Evolutionary conservation across 1,140 invertebrate species (phyloP).

Genomic region (Drepana arcuata): DNA sequence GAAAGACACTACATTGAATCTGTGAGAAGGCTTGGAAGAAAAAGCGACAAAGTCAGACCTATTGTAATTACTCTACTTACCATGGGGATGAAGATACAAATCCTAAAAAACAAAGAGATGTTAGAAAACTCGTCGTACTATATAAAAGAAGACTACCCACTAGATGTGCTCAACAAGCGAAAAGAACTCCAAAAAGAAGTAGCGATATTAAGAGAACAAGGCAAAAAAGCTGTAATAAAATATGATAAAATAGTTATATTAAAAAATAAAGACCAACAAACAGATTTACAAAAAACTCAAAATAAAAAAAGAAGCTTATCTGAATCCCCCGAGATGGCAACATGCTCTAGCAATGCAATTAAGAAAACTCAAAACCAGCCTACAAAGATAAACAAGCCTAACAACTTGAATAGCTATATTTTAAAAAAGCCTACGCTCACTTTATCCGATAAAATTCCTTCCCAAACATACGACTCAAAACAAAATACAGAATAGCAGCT

Average conservation of each 20-base stretch:
- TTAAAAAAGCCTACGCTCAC: constrained; percentile 9
- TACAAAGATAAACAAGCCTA: constrained; percentile 13
- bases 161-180: constrained; percentile 16
- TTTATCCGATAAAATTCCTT: constrained; percentile 2
- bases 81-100: constrained; percentile 21
- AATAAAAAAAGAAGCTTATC: constrained; percentile 16
- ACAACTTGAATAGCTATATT: constrained; percentile 12
- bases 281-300: constrained; percentile 9
- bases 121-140: constrained; percentile 14
- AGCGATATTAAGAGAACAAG: constrained; percentile 12
- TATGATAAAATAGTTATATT: constrained; percentile 18
- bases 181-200: constrained; percentile 17
- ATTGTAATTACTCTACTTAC: constrained; percentile 18
- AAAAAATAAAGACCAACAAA: constrained; percentile 7
- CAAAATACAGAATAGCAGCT: constrained; percentile 12
- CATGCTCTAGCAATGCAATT: constrained; percentile 2
- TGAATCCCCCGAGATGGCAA: constrained; percentile 14
- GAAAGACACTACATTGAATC: constrained; percentile 13
- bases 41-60: constrained; percentile 18
- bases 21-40: constrained; percentile 20
- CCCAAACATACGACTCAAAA: not conserved
- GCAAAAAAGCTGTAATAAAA: constrained; percentile 16
- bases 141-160: constrained; percentile 22
- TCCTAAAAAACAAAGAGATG: constrained; percentile 25
- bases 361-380: constrained; percentile 14